phyloP scores from a whole-genome alignment of 2,797 vertebrate genomes.

The Mormyrops boulengeri region DNA sequence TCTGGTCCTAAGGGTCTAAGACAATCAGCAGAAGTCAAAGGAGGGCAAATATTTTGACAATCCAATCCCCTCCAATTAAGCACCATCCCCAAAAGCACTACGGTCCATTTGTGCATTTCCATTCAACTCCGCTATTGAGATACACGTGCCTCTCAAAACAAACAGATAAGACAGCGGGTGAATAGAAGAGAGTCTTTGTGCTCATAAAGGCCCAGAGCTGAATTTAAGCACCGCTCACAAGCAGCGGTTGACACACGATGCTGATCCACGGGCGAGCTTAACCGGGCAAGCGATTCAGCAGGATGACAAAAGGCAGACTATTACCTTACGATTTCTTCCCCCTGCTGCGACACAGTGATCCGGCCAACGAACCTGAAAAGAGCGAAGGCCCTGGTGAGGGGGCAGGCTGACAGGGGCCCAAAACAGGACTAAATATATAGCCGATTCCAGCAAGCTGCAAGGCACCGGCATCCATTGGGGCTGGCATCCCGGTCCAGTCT shows the following conservation, averaged over 20 bases:
- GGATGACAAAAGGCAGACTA: conserved; percentile 25
- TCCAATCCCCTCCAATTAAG: background rate
- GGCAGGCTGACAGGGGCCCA: background rate
- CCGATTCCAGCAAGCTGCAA: background rate
- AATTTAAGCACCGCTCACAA: background rate
- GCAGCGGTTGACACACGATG: background rate
- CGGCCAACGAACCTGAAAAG: conserved; percentile 83
- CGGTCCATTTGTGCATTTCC: background rate
- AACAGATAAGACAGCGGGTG: background rate
- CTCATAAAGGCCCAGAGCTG: background rate
- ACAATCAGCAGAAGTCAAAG: background rate
- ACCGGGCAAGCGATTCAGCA: background rate
- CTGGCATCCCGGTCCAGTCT: background rate
- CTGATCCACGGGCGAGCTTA: background rate
- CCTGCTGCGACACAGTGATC: conserved; percentile 78
- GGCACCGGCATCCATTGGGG: background rate
- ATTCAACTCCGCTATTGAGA: background rate
- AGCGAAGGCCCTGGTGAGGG: background rate
- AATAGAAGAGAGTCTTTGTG: background rate
- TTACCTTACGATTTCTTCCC: conserved; percentile 91
- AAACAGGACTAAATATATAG: conserved; percentile 19
- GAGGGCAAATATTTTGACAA: background rate
- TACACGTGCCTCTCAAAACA: background rate
- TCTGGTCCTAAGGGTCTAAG: conserved; percentile 88
- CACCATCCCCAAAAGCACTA: too few species aligned